Evolutionary conservation across 2,113 vertebrate genomes (phyloP), one percentile per base, ranked within the genome.

Genomic region (Onychostoma macrolepis): DNA sequence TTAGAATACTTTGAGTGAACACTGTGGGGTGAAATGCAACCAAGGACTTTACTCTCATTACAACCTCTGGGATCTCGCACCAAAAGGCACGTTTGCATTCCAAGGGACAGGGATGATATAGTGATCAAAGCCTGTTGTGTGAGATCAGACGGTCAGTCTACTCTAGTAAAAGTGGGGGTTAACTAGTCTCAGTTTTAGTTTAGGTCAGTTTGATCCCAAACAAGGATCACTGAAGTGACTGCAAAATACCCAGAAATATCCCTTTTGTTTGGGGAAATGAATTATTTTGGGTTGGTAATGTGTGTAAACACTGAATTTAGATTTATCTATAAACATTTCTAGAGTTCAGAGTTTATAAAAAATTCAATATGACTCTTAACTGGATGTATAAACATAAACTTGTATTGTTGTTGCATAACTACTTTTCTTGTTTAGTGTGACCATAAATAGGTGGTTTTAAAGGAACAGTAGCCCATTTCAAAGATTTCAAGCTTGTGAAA

Each of bases 401-500:
- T 61, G 33, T 4, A 38, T 26, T 80, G 50, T 36, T 58, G 36
- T 80, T 38, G 65, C 65, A 43, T 30, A 82, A 30, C 21, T 65
- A 12, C 30, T 10, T 45, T 67, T 43, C 2, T 48, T 50, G 71
- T 50, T 77, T 50, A 50, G 45, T 50, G 26, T 50, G 75, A 33
- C 13, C 43, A 76, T 28, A 38, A 24, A 72, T 72, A 41, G 69
- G 69, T 71, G 67, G 67, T 12, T 72, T 72, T 72, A 72, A 72
- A 72, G 69, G 69, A 41, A 41, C 69, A 41, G 69, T 41, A 71
- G 19, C 33, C 19, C 33, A 75, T 75, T 75, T 75, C 8, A 24
- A 71, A 26, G 24, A 26, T 26, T 50, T 72, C 9, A 1, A 38
- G 19, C 71, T 11, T 10, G 26, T n/a, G 5, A 3, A 75, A 6